Conservation (phyloP, 2,888 invertebrate genomes). For the Hyles lineata region DNA sequence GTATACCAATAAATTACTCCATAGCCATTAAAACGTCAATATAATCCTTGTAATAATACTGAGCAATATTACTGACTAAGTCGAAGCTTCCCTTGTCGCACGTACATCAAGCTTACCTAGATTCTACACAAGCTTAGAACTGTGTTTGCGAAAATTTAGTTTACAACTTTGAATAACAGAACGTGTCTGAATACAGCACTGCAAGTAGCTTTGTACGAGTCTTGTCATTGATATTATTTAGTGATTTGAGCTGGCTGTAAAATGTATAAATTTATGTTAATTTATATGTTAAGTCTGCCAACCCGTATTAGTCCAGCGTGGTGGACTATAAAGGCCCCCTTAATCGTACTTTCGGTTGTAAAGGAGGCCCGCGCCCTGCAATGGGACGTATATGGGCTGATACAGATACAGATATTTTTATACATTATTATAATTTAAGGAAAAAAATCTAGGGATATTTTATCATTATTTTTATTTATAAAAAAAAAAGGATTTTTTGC, state of each 20-base stretch:
- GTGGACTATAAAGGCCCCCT: no score
- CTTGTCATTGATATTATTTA: not conserved
- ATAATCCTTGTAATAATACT: not conserved
- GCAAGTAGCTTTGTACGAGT: not conserved
- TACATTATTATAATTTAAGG: no score
- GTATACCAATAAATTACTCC: not conserved
- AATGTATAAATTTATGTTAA: no score
- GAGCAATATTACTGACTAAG: not conserved
- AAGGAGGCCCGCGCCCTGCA: no score
- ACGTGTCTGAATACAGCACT: not conserved
- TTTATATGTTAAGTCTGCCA: not conserved
- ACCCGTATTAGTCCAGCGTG: no score
- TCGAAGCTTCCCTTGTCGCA: not conserved
- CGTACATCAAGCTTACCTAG: conserved; percentile 7
- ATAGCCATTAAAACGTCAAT: not conserved
- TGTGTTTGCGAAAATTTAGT: conserved; percentile 24
- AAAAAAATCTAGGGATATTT: not conserved
- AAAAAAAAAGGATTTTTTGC: no score
- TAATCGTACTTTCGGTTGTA: no score
- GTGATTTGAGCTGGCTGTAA: not conserved
- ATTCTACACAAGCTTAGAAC: not conserved
- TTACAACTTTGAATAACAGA: conserved; percentile 19
- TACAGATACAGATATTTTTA: no score
- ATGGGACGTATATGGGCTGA: no score
- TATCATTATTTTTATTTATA: no score